Evolutionary conservation across 2,113 vertebrate species (phyloP).

Genomic region (Notiomystis cincta): DNA sequence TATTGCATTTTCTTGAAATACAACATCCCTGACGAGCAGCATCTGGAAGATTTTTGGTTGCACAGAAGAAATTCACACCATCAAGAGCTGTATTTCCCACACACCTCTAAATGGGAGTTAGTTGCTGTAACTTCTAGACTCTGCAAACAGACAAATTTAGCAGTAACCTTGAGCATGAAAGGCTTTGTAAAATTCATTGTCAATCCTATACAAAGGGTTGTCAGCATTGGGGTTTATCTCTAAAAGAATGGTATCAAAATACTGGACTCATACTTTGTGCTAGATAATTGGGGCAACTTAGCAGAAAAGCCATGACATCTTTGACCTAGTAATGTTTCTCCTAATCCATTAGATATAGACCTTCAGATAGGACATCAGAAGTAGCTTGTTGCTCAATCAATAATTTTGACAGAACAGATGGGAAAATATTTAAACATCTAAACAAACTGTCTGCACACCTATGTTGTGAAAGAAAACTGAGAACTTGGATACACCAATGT

Average conservation of each 20-base stretch:
- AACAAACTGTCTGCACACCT: conserved; percentile 78
- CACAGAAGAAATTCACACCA: neutral
- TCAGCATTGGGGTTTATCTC: neutral
- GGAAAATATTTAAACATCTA: conserved; percentile 73
- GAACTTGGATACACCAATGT: conserved; percentile 70
- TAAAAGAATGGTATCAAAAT: neutral
- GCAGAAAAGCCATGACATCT: neutral
- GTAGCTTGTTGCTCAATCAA: conserved; percentile 65
- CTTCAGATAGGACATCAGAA: neutral
- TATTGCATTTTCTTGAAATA: neutral
- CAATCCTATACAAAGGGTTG: neutral
- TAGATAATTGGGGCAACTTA: neutral
- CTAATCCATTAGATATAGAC: neutral
- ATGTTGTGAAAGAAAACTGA: conserved; percentile 77
- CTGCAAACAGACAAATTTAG: neutral
- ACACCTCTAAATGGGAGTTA: neutral
- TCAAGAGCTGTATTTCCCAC: neutral
- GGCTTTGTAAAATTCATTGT: neutral
- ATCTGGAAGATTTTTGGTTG: neutral
- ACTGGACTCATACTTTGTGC: neutral
- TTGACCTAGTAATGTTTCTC: neutral
- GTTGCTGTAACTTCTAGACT: neutral
- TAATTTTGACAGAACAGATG: conserved; percentile 76
- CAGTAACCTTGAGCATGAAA: neutral
- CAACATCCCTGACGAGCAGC: neutral